A percentile compares a stretch with the other conserved stretches of the same genome.
phyloP scores from a whole-genome alignment of 2,113 vertebrate genomes.

The Micromys minutus region DNA sequence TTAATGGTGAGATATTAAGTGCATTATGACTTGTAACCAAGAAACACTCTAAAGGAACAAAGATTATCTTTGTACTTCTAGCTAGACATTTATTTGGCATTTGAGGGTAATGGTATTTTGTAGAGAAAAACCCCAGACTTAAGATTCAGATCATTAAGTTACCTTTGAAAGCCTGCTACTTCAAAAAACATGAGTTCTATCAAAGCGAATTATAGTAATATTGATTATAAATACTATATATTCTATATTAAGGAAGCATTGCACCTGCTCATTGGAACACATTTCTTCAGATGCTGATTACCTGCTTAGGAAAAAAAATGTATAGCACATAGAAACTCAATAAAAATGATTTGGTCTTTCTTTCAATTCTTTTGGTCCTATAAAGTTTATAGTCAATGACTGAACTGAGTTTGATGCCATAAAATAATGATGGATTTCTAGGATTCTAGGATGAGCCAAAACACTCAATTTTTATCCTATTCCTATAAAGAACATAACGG shows the following conservation, averaged over 20 bases:
- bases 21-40: not conserved
- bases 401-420: not conserved
- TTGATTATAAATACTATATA: not conserved
- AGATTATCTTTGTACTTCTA: not conserved
- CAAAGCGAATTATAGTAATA: not conserved
- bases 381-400: not conserved
- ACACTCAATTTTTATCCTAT: constrained; percentile 5
- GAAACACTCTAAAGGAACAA: not conserved
- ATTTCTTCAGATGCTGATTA: not conserved
- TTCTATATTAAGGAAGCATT: not conserved
- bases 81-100: not conserved
- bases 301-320: not conserved
- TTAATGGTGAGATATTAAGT: not conserved
- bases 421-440: not conserved
- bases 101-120: not conserved
- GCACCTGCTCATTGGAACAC: not conserved
- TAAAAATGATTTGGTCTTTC: not conserved
- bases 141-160: not conserved
- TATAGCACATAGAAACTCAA: constrained; percentile 17
- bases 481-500: not conserved
- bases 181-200: not conserved
- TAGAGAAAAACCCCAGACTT: not conserved
- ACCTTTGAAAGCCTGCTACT: not conserved
- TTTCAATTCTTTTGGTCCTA: not conserved
- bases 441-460: not conserved